Conservation (phyloP, 1,140 invertebrate genomes). For the Hormaphis cornu region DNA sequence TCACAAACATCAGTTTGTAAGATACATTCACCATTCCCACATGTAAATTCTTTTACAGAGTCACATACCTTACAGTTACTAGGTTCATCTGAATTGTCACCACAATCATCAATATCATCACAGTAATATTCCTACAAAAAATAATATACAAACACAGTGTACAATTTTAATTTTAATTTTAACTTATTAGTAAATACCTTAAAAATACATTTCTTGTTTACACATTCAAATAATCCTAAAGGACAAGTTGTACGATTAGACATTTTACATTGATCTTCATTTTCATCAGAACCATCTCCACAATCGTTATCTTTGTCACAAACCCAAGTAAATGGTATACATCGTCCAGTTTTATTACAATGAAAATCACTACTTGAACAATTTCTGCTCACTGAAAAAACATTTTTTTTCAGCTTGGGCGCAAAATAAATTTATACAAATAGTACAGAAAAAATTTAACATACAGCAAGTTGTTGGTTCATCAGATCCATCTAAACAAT, state of each 20-base stretch:
- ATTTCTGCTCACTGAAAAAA: constrained; percentile 41
- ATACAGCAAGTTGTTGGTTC: constrained; percentile 44
- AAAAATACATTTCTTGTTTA: constrained; percentile 50
- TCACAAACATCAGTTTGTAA: constrained; percentile 55
- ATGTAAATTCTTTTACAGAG: constrained; percentile 50
- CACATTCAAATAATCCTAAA: constrained; percentile 46
- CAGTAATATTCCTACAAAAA: constrained; percentile 48
- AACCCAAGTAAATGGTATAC: constrained; percentile 58
- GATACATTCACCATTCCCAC: constrained; percentile 55
- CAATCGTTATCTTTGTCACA: constrained; percentile 70
- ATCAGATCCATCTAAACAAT: constrained; percentile 61
- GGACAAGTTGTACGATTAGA: constrained; percentile 31
- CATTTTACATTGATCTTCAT: constrained; percentile 36
- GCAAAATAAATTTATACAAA: neutral
- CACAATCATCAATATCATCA: constrained; percentile 48
- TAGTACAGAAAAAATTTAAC: constrained; percentile 25
- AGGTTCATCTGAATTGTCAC: constrained; percentile 46
- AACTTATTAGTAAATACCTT: constrained; percentile 31
- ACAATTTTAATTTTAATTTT: neutral
- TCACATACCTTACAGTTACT: constrained; percentile 40
- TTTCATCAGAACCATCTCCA: constrained; percentile 51
- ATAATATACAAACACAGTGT: neutral
- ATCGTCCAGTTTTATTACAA: constrained; percentile 56
- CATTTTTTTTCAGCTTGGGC: too few relatives aligned
- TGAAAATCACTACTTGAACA: constrained; percentile 49